Evolutionary conservation across 1,140 invertebrate species (phyloP).

Genomic region (Antheraea mylitta): DNA sequence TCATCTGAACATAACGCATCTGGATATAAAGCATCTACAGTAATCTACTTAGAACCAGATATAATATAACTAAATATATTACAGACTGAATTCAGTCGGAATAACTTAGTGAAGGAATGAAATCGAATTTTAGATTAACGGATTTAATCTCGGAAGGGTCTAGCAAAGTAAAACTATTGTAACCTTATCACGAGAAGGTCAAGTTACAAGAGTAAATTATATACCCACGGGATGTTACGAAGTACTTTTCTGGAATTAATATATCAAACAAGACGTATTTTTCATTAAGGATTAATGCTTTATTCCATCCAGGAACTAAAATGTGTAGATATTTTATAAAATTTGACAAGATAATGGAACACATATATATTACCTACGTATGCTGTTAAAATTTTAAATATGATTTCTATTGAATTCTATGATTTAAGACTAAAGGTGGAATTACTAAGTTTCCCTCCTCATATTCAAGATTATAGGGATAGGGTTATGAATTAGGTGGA

Average conservation of each 20-base stretch:
- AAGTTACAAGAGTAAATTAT: not conserved
- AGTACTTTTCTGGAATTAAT: not conserved
- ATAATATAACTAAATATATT: not conserved
- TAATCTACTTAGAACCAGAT: not conserved
- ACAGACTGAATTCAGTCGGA: not conserved
- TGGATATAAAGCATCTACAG: not conserved
- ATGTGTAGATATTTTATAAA: not conserved
- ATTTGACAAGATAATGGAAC: too few relatives aligned
- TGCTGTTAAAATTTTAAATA: too few relatives aligned
- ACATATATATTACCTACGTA: too few relatives aligned
- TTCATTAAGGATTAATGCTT: not conserved
- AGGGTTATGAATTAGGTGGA: too few relatives aligned
- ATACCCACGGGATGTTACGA: not conserved
- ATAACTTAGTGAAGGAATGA: not conserved
- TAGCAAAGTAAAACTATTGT: not conserved
- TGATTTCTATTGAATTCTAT: too few relatives aligned
- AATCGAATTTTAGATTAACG: not conserved
- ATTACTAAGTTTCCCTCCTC: too few relatives aligned
- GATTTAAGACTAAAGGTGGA: too few relatives aligned
- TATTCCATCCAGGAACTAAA: not conserved
- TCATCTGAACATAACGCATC: too few relatives aligned
- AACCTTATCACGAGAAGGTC: not conserved
- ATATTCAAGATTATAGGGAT: too few relatives aligned
- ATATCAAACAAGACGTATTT: not conserved
- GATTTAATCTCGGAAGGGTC: not conserved